phyloP scores from a whole-genome alignment of 2,113 vertebrate species.

The Bos indicus region DNA sequence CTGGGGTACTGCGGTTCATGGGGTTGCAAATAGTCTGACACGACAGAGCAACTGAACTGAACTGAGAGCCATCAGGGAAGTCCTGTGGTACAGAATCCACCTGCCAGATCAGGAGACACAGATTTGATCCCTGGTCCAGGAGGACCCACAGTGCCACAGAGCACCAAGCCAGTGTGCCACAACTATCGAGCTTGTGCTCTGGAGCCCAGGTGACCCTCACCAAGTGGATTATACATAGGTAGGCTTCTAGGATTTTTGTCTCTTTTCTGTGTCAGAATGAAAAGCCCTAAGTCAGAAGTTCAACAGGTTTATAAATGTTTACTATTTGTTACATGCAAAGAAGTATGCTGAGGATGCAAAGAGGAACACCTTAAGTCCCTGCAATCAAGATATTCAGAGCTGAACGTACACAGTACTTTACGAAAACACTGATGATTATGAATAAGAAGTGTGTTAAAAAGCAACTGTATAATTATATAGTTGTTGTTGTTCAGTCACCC shows the following conservation, averaged over 20 bases:
- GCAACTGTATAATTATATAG: not conserved
- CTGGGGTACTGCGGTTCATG: not conserved
- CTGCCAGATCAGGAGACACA: not conserved
- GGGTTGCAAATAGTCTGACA: not conserved
- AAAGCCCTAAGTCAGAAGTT: not conserved
- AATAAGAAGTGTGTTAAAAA: not conserved
- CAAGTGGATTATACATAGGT: not conserved
- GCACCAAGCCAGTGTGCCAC: not conserved
- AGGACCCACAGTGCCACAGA: not conserved
- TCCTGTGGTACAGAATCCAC: not conserved
- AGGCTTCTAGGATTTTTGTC: not conserved
- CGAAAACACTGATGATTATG: not conserved
- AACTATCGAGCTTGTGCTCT: not conserved
- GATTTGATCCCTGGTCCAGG: not conserved
- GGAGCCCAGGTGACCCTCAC: not conserved
- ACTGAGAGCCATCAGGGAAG: not conserved
- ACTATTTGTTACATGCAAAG: not conserved
- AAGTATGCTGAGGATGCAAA: not conserved
- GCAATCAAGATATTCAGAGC: not conserved
- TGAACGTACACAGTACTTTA: not conserved
- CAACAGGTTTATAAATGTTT: not conserved
- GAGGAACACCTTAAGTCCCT: not conserved
- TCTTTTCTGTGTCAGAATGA: not conserved
- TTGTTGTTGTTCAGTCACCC: not conserved
- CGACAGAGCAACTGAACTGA: fast-evolving